Base-by-base conservation (phyloP, 2,113 vertebrate species). In the Pteruthius melanotis region DNA sequence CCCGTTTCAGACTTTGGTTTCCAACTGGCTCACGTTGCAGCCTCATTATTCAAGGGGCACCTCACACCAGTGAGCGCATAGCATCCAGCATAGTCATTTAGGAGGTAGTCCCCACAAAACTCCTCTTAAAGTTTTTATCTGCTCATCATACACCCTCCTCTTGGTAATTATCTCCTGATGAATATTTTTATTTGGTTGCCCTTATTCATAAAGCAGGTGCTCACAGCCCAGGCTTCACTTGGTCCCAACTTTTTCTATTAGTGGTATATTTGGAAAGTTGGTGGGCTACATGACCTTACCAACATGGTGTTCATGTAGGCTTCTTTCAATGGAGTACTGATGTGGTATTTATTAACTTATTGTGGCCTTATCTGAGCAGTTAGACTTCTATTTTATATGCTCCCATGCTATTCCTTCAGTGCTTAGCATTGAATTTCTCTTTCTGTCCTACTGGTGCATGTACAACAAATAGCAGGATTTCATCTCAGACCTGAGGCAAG, bases 41-140 rank as follows among this genome's bases (percentile, higher is more conserved):
- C 9, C 42, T 33, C 16, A 2, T 44, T 28, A 44, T 12, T n/a
- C 8, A 11, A 44, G 75, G 11, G 19, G 7, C 28, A 52, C 17
- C 15, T 35, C 31, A 24, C 22, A 37, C 7, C 11, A 21, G 33
- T 20, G 47, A 68, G 4, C 0, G 0, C 35, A 20, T 3, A 60
- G 60, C 42, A 44, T 15, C 6, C 39, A 22, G 44, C 45, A 45
- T 11, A 3, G 15, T 12, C 31, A 60, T 40, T 28, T 5, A 54
- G 28, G 1, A 7, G 16, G 17, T 27, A 70, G 50, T 13, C 15
- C 14, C 2, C 28, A 24, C 11, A 27, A 42, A 52, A 13, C 15
- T 71, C 27, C 52, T 13, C 9, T 19, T 37, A 39, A 2, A 15
- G 10, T 17, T 69, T 69, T 39, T 57, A 13, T 14, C 20, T 59